Evolutionary conservation across 2,797 vertebrate species (phyloP).

Genomic region (Enteromius thamalakanensis): DNA sequence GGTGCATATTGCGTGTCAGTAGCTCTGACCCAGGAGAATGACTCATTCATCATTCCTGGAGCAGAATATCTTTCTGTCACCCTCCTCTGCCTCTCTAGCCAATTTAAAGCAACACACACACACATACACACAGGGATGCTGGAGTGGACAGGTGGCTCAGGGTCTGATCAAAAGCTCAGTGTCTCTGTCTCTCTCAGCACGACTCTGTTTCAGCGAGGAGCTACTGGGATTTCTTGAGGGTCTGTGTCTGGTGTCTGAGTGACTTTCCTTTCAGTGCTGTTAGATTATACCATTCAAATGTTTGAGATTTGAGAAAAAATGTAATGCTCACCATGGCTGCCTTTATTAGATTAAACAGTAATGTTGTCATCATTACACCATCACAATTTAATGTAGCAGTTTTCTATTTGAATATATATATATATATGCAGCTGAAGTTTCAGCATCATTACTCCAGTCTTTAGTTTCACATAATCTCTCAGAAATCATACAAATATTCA

Average conservation of each 20-base stretch:
- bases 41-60: slow-evolving; percentile 30
- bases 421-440: background rate
- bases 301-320: background rate
- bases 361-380: background rate
- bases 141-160: background rate
- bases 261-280: background rate
- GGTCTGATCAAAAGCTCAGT: slow-evolving; percentile 2
- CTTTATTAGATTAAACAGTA: background rate
- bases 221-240: background rate
- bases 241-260: background rate
- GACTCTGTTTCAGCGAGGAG: background rate
- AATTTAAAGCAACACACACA: slow-evolving; percentile 3
- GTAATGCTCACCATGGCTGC: too few species aligned
- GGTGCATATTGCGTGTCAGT: background rate
- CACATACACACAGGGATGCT: background rate
- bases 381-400: background rate
- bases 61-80: slow-evolving; percentile 4
- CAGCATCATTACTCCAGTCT: background rate
- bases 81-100: background rate
- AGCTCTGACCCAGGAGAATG: background rate
- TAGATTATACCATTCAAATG: background rate
- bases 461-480: background rate
- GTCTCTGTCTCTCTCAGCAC: background rate
- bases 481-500: background rate
- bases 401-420: background rate